These are phyloP conservation scores for Latrodectus geometricus DNA, from an alignment of 1,140 invertebrate genomes.

Conservation along the genomic window DNA sequence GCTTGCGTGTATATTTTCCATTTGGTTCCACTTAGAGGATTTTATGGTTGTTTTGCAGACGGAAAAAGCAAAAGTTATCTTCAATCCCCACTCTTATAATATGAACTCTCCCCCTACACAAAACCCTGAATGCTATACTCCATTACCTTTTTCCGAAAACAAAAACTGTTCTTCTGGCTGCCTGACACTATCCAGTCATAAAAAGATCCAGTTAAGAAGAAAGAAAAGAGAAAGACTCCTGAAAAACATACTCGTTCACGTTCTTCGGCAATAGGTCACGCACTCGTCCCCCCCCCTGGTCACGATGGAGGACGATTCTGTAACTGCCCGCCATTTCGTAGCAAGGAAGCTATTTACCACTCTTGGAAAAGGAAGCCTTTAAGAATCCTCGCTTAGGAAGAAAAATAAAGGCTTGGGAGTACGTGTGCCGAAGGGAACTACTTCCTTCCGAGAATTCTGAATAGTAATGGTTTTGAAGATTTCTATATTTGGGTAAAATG, in stretches of 20 bases:
- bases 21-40: no score
- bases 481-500: not conserved
- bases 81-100: no score
- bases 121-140: not conserved
- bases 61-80: no score
- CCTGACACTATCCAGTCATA: conserved; percentile 8
- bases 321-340: not conserved
- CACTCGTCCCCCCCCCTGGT: not conserved
- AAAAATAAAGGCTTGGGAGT: not conserved
- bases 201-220: conserved; percentile 2
- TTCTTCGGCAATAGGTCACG: not conserved
- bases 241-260: not conserved
- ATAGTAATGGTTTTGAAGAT: not conserved
- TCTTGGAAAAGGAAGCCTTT: not conserved
- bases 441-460: not conserved
- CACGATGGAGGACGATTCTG: not conserved
- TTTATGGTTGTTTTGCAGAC: no score
- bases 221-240: not conserved
- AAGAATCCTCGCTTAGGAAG: not conserved
- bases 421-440: not conserved
- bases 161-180: not conserved
- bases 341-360: not conserved
- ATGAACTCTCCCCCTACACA: not conserved
- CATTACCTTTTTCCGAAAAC: not conserved
- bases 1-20: no score